phyloP scores from a whole-genome alignment of 2,888 invertebrate genomes.

The Acanthoscelides obtectus region DNA sequence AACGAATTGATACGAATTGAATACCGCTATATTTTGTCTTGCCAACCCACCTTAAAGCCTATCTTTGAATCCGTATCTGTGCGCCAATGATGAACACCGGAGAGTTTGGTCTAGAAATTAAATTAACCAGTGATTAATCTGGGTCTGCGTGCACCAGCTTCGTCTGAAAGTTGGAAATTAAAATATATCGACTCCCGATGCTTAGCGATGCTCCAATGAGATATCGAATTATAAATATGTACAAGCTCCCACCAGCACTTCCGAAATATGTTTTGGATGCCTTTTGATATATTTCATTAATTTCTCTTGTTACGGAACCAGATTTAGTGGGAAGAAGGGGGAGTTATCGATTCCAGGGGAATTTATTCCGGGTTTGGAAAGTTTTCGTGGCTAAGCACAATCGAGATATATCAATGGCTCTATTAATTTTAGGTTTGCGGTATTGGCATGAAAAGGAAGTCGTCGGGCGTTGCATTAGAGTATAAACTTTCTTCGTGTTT shows the following conservation, averaged over 20 bases:
- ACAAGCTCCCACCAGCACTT: conserved; percentile 1
- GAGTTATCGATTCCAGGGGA: background rate
- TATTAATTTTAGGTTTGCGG: background rate
- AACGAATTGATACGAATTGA: no score
- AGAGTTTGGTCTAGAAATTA: background rate
- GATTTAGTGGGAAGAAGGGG: background rate
- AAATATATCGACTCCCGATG: conserved; percentile 34
- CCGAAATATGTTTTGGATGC: conserved; percentile 25
- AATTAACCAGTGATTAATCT: background rate
- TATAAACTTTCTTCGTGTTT: no score
- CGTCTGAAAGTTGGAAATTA: conserved; percentile 30
- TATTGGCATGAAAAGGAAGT: background rate
- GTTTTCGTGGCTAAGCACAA: background rate
- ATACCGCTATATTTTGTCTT: no score
- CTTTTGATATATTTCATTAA: conserved; percentile 26
- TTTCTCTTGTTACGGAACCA: conserved; percentile 12
- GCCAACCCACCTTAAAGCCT: no score
- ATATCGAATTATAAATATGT: conserved; percentile 32
- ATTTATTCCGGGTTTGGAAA: background rate
- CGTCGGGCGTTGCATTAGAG: background rate
- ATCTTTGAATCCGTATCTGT: no score
- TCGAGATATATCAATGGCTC: background rate
- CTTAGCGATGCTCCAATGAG: conserved; percentile 24
- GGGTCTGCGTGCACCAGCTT: background rate
- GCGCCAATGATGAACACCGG: background rate